Base-by-base conservation (phyloP, 2,888 invertebrate genomes). In the Chymomyza amoena region DNA sequence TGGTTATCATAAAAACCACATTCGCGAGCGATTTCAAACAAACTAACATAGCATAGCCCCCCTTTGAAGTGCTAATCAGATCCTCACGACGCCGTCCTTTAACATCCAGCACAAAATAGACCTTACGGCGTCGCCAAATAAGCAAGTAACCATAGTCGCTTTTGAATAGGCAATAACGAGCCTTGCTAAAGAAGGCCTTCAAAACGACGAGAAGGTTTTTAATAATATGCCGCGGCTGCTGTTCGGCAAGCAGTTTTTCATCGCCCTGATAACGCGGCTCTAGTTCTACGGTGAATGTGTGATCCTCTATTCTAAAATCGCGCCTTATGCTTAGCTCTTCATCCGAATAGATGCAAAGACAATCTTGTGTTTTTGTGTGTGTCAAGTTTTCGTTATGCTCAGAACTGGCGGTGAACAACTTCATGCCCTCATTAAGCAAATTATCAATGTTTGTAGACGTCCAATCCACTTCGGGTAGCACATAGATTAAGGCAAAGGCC, bases 381-480 rank as follows among this genome's bases (percentile, higher is more conserved):
- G 83, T 28, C 4, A 13, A 45, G 0, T 51, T 15, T 15, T 50
- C 13, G 6, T 9, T 39, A 9, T 15, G 15, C 13, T 76, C 74
- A 13, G 74, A 60, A 15, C 65, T 72, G 16, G 39, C 15, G 0
- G 69, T 28, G 20, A 79, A 79, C 1, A 90, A 64, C 0, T 73
- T 20, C n/a, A 61, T 69, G 73, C 90, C 90, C 57, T 91, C 89
- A 4, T 71, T 51, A 2, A 91, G 72, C 25, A 91, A 64, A 18
- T 80, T 78, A 36, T 90, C 90, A 0, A 91, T 70, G 0, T 87
- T 77, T 9, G 74, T 72, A 1, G 80, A 69, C 1, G 76, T 86
- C 92, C 91, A 91, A 10, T 89, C 85, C 16, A 71, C 79, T 66
- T 90, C 90, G 0, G 90, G 89, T 45, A 89, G 81, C 6, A 91